A percentile compares a stretch with the other conserved stretches of the same genome.
phyloP scores from a whole-genome alignment of 2,113 vertebrate genomes.

The Carassius gibelio region DNA sequence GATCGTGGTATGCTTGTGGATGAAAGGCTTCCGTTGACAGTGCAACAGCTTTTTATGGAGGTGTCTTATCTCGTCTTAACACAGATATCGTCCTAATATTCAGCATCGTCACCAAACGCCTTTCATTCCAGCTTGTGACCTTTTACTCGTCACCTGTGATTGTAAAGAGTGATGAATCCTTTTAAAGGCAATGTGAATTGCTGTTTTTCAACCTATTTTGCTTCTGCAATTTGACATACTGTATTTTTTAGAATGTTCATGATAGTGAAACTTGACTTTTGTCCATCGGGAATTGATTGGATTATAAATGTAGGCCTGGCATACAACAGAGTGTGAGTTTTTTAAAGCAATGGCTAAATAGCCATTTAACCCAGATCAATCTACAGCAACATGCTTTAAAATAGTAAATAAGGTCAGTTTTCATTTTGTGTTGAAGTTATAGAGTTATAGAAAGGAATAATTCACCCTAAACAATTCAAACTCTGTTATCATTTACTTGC shows the following conservation, averaged over 20 bases:
- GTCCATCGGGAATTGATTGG: neutral
- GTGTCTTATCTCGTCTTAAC: slow-evolving; percentile 22
- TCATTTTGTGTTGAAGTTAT: neutral
- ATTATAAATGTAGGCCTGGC: neutral
- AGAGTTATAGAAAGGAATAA: neutral
- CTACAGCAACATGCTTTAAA: neutral
- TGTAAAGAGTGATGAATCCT: neutral
- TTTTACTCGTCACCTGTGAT: neutral
- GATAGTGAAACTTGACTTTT: neutral
- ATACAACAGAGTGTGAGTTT: neutral
- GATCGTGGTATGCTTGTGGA: neutral
- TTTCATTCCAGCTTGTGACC: neutral
- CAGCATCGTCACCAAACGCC: neutral
- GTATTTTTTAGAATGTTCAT: neutral
- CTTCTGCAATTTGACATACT: neutral
- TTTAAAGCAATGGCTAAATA: neutral
- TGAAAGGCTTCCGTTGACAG: neutral
- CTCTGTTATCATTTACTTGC: neutral
- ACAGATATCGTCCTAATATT: neutral
- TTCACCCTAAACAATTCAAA: neutral
- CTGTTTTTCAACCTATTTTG: neutral
- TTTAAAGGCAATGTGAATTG: neutral
- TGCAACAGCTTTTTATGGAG: neutral
- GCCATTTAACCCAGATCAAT: neutral
- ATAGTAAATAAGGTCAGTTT: neutral